Evolutionary conservation across 2,113 vertebrate genomes (phyloP).

Genomic region (Hucho hucho): DNA sequence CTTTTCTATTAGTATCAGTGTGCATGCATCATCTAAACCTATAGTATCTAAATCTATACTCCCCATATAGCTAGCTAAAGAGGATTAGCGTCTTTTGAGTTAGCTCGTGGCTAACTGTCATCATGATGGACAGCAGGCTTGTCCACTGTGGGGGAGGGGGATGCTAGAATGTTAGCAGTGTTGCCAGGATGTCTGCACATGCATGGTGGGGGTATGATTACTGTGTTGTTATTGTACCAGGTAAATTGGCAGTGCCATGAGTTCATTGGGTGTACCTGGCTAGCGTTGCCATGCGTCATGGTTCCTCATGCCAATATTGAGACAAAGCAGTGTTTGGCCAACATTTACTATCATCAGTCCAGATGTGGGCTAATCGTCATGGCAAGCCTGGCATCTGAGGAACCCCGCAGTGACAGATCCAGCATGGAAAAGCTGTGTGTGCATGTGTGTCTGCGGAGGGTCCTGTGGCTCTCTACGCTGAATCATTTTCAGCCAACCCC

Average conservation of each 20-base stretch:
- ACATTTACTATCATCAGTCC: conserved; percentile 30
- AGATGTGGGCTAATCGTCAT: conserved; percentile 63
- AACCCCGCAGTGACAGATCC: conserved; percentile 37
- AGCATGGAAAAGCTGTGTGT: conserved; percentile 40
- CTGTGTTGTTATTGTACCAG: background rate
- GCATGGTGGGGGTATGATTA: background rate
- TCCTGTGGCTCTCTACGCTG: background rate
- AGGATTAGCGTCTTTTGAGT: background rate
- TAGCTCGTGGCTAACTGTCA: background rate
- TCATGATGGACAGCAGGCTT: too few relatives aligned
- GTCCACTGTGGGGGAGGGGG: too few relatives aligned
- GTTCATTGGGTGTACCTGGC: background rate
- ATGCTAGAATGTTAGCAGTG: too few relatives aligned
- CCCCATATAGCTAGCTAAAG: background rate
- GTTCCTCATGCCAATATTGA: background rate
- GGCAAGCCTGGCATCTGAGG: conserved; percentile 34
- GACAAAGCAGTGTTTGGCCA: background rate
- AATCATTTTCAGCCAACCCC: background rate
- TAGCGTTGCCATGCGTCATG: background rate
- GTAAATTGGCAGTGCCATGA: background rate
- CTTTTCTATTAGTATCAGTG: background rate
- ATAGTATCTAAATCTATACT: background rate
- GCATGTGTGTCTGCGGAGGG: background rate
- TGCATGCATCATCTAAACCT: background rate
- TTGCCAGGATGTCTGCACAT: background rate